Percentiles rank a stretch among this genome's conserved stretches.
Evolutionary conservation across 2,797 vertebrate genomes (phyloP).

Genomic region (Dipus sagitta): DNA sequence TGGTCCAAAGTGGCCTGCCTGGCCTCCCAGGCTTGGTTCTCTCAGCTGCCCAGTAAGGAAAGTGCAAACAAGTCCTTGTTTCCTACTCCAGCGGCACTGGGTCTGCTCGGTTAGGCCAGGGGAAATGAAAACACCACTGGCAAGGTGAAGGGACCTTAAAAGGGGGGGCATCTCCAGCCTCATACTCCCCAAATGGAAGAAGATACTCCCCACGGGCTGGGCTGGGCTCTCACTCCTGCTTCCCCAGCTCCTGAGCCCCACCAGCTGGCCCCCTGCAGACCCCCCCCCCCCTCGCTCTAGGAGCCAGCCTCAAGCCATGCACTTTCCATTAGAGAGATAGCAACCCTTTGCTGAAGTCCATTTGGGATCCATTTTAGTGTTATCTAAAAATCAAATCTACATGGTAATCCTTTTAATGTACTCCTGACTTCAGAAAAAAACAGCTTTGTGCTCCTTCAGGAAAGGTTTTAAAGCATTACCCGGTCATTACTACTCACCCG

Average conservation of each 20-base stretch:
- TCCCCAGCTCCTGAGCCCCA: background rate
- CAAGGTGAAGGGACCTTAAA: background rate
- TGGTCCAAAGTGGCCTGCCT: background rate
- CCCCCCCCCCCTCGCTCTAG: slow-evolving; percentile 67
- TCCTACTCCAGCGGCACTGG: background rate
- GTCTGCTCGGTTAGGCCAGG: background rate
- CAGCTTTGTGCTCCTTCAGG: slow-evolving; percentile 90
- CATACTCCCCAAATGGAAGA: background rate
- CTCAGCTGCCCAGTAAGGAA: background rate
- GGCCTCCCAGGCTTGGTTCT: background rate
- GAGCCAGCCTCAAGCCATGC: slow-evolving; percentile 94
- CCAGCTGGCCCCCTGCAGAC: slow-evolving; percentile 66
- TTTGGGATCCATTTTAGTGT: slow-evolving; percentile 96
- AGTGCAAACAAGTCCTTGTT: background rate
- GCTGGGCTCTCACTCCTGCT: background rate
- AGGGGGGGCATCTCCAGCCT: background rate
- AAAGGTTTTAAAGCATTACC: slow-evolving; percentile 92
- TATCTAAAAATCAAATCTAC: slow-evolving; percentile 96
- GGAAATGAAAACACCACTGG: background rate
- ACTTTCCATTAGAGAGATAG: slow-evolving; percentile 98
- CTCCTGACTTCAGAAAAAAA: slow-evolving; percentile 92
- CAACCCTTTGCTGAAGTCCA: slow-evolving; percentile 95
- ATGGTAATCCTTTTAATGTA: slow-evolving; percentile 94
- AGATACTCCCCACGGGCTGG: background rate
- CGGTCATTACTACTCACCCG: slow-evolving; percentile 90